These are phyloP conservation scores for Tenodera sinensis DNA, from an alignment of 2,888 invertebrate genomes.

Conservation along the genomic window DNA sequence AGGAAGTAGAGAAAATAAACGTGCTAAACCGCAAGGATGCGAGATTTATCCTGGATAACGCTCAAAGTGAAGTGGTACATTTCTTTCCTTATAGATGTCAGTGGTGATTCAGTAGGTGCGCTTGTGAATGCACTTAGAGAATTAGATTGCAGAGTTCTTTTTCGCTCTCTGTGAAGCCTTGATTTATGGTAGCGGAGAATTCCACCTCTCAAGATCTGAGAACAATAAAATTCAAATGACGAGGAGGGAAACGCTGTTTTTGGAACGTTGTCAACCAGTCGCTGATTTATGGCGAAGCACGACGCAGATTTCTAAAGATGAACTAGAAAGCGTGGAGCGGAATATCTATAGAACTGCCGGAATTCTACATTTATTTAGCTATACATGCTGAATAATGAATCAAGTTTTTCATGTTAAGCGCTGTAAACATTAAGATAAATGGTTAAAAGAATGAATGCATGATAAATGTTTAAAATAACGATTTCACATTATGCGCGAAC, in stretches of 20 bases:
- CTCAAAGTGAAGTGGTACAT: no score
- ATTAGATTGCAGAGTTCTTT: background rate
- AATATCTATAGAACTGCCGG: no score
- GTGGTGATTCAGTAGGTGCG: background rate
- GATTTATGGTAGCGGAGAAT: background rate
- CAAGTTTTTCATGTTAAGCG: no score
- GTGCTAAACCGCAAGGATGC: no score
- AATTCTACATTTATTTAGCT: background rate
- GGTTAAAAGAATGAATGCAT: no score
- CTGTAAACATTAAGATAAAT: no score
- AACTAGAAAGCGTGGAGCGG: background rate
- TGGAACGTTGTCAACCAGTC: background rate
- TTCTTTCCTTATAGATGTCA: no score
- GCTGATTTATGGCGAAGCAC: background rate
- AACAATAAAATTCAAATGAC: background rate
- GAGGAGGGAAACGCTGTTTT: background rate
- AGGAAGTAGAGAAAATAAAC: no score
- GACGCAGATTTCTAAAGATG: no score
- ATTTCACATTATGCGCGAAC: no score
- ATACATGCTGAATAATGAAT: background rate
- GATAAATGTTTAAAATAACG: no score
- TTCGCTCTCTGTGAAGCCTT: background rate
- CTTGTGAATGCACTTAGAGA: background rate
- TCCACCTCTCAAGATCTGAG: background rate
- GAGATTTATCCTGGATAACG: no score